A percentile compares a stretch with the other conserved stretches of the same genome.
Evolutionary conservation across 2,113 vertebrate species (phyloP).

Genomic region (Vulpes lagopus): DNA sequence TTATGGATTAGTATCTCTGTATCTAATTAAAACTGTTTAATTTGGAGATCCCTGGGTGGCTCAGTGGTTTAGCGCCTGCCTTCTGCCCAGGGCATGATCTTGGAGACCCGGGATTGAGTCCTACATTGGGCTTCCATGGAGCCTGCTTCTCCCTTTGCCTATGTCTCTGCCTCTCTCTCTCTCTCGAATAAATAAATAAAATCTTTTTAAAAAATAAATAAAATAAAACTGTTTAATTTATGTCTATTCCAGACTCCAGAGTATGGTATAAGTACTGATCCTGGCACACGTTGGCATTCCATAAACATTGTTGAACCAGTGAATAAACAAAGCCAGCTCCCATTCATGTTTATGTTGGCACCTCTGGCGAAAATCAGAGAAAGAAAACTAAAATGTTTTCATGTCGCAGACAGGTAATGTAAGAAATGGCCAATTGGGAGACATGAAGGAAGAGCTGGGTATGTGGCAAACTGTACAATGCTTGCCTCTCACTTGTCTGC

Average conservation of each 20-base stretch:
- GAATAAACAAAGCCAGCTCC: neutral
- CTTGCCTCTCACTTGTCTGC: neutral
- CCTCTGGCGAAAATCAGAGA: neutral
- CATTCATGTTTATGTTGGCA: neutral
- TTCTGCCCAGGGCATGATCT: no score
- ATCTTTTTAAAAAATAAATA: no score
- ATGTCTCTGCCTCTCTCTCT: no score
- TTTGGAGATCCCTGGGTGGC: no score
- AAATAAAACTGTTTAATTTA: neutral
- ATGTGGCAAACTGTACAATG: neutral
- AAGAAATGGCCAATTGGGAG: neutral
- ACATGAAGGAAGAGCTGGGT: neutral
- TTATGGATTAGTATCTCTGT: neutral
- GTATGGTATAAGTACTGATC: neutral
- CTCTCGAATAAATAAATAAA: no score
- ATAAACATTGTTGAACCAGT: neutral
- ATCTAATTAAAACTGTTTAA: neutral
- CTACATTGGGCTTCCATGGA: no score
- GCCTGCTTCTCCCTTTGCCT: no score
- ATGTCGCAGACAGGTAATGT: neutral
- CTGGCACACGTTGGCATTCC: neutral
- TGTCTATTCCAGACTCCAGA: neutral
- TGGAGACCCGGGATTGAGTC: no score
- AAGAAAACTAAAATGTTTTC: slow-evolving; percentile 2
- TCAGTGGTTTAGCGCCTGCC: no score